Conservation (phyloP, 1,140 invertebrate species). For the Chionoecetes opilio region DNA sequence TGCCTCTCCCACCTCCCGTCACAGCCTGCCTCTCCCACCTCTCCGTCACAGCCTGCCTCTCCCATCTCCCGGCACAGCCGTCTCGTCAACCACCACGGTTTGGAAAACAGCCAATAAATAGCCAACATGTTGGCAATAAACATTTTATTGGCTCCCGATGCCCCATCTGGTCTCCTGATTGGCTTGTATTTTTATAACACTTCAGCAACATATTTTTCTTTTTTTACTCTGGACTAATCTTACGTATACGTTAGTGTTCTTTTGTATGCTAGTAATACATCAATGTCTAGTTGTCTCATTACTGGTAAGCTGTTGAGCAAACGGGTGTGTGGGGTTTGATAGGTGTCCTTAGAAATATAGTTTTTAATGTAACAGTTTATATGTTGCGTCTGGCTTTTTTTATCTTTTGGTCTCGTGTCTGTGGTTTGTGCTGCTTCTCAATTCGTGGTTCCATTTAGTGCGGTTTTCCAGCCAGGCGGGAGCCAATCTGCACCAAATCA, state of each 20-base stretch:
- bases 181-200: not conserved
- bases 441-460: conserved; percentile 12
- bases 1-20: not conserved
- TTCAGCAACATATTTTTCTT: not conserved
- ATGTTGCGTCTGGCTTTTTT: not conserved
- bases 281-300: too few species aligned
- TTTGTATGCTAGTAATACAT: too few species aligned
- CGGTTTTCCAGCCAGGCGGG: not conserved
- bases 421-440: not conserved
- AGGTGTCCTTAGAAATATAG: too few species aligned
- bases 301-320: too few species aligned
- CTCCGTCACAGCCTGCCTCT: not conserved
- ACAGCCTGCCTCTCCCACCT: not conserved
- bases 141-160: not conserved
- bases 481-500: conserved; percentile 29
- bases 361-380: too few species aligned
- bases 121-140: conserved; percentile 19
- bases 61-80: not conserved
- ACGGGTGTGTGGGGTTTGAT: too few species aligned
- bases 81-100: not conserved
- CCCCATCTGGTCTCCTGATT: conserved; percentile 11
- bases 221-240: too few species aligned
- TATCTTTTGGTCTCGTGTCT: not conserved
- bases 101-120: not conserved
- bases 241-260: too few species aligned